phyloP scores from a whole-genome alignment of 2,797 vertebrate species.

The Menidia menidia region DNA sequence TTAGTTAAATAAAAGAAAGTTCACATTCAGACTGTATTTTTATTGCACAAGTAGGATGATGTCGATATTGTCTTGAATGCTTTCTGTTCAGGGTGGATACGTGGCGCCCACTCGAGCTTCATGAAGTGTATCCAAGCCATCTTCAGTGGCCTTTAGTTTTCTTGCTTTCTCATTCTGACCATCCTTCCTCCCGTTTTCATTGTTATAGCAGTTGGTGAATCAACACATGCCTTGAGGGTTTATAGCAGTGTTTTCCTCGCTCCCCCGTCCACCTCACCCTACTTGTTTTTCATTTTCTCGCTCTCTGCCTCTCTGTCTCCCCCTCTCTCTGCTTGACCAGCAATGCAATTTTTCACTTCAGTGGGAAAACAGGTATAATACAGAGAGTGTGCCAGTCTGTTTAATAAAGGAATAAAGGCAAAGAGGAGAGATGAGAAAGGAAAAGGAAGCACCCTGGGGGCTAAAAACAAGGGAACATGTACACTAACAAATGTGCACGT shows the following conservation, averaged over 20 bases:
- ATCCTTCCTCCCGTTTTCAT: constrained; percentile 51
- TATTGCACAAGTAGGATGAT: no score
- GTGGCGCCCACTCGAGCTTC: constrained; percentile 7
- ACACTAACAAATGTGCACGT: constrained; percentile 29
- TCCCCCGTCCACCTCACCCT: constrained; percentile 40
- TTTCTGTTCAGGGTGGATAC: not conserved
- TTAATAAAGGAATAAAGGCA: constrained; percentile 76
- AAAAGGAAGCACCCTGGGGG: constrained; percentile 55
- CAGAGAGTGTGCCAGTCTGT: constrained; percentile 64
- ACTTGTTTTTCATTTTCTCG: constrained; percentile 62
- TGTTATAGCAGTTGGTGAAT: constrained; percentile 52
- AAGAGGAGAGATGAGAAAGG: constrained; percentile 57
- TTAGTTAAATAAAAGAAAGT: no score
- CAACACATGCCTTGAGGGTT: constrained; percentile 61
- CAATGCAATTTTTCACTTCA: constrained; percentile 73
- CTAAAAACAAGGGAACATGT: constrained; percentile 49
- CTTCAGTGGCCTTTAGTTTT: constrained; percentile 50
- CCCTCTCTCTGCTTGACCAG: constrained; percentile 49
- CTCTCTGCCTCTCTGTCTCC: constrained; percentile 42
- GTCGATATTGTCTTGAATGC: not conserved
- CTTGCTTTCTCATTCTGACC: constrained; percentile 35
- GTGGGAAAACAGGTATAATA: constrained; percentile 68
- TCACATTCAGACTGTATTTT: no score
- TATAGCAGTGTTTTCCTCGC: constrained; percentile 53
- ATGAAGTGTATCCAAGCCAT: constrained; percentile 29